Conservation (phyloP, 2,113 vertebrate species). For the Boulengeromyrus knoepffleri region DNA sequence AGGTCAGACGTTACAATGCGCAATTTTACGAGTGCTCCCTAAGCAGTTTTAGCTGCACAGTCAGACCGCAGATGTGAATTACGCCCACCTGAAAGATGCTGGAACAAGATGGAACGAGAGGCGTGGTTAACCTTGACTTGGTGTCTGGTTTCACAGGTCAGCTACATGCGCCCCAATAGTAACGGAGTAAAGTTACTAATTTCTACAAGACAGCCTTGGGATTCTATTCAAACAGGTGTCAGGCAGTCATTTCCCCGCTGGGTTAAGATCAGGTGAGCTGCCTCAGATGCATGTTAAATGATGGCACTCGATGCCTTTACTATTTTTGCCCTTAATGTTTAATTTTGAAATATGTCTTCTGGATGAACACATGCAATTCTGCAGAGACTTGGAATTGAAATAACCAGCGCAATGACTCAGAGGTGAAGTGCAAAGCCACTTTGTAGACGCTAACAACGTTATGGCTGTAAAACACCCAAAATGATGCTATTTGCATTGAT, state of each 20-base stretch:
- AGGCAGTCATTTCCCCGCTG: background rate
- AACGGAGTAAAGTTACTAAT: background rate
- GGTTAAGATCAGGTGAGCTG: background rate
- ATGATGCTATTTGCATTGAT: conserved; percentile 45
- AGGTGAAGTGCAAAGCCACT: conserved; percentile 23
- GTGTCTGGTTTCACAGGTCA: conserved; percentile 38
- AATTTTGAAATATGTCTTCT: background rate
- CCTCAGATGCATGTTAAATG: background rate
- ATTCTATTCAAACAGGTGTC: background rate
- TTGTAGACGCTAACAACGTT: conserved; percentile 37
- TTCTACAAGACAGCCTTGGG: background rate
- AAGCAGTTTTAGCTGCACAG: conserved; percentile 16
- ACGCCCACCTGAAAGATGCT: background rate
- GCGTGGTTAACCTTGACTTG: conserved; percentile 50
- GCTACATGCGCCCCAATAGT: conserved; percentile 17
- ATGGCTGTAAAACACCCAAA: conserved; percentile 47
- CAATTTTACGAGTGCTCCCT: conserved; percentile 55
- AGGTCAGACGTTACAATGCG: conserved; percentile 65
- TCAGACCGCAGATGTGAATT: background rate
- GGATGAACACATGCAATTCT: background rate
- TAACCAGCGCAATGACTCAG: background rate
- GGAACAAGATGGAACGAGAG: conserved; percentile 44
- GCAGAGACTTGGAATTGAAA: background rate
- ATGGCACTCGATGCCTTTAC: background rate
- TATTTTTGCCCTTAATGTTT: background rate